Evolutionary conservation across 2,888 invertebrate species (phyloP).

Genomic region (Drosophila longiperda): DNA sequence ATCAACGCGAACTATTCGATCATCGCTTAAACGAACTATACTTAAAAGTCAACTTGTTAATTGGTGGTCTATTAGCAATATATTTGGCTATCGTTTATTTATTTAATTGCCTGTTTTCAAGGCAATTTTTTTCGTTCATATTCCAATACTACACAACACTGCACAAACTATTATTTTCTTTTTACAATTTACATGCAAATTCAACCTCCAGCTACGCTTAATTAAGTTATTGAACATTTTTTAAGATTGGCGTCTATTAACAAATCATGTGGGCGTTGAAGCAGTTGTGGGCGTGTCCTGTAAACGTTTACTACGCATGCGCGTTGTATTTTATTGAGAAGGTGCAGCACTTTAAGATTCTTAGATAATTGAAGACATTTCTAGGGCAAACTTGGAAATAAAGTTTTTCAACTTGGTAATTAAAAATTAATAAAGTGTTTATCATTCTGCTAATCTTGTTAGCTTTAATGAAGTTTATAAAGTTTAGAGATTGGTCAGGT

Average conservation of each 20-base stretch:
- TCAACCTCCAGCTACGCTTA: conserved; percentile 46
- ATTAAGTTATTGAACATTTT: conserved; percentile 69
- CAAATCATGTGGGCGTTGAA: conserved; percentile 22
- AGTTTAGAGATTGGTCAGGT: background rate
- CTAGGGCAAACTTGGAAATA: conserved; percentile 34
- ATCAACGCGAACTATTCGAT: conserved; percentile 61
- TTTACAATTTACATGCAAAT: conserved; percentile 48
- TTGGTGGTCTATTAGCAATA: conserved; percentile 37
- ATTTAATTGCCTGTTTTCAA: conserved; percentile 37
- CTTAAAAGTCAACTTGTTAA: conserved; percentile 47
- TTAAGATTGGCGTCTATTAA: conserved; percentile 38
- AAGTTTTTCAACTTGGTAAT: background rate
- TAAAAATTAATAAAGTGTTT: background rate
- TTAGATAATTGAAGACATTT: conserved; percentile 55
- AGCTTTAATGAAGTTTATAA: background rate
- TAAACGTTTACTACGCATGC: conserved; percentile 40
- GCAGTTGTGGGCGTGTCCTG: conserved; percentile 22
- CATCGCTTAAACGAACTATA: conserved; percentile 32
- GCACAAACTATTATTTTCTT: background rate
- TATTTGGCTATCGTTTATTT: conserved; percentile 19
- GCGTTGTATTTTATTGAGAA: conserved; percentile 8
- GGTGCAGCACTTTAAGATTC: conserved; percentile 61
- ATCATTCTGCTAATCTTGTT: background rate
- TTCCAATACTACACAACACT: background rate
- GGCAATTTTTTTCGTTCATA: conserved; percentile 12